Conservation (phyloP, 1,140 invertebrate genomes). For the Drosophila rufa region DNA sequence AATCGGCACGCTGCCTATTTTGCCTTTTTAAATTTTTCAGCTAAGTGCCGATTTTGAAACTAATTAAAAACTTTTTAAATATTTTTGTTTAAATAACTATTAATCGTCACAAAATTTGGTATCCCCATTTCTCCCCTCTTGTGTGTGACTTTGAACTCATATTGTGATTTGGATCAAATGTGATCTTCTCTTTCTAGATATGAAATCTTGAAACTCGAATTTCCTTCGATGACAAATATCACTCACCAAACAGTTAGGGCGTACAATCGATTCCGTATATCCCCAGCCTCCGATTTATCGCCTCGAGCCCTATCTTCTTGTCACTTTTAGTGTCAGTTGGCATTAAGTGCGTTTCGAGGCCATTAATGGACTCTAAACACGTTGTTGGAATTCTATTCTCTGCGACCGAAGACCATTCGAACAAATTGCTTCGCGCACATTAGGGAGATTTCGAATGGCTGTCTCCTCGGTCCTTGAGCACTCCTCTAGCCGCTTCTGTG, state of each 20-base stretch:
- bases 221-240: conserved; percentile 3
- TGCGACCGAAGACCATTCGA: conserved; percentile 18
- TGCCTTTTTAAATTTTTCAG: too few species aligned
- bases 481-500: background rate
- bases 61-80: too few species aligned
- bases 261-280: conserved; percentile 27
- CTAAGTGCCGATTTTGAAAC: too few species aligned
- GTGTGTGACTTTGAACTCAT: too few species aligned
- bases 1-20: too few species aligned
- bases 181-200: background rate
- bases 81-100: too few species aligned
- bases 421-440: conserved; percentile 78
- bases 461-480: conserved; percentile 21
- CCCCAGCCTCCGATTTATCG: conserved; percentile 57
- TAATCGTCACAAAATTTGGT: too few species aligned
- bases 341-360: conserved; percentile 68
- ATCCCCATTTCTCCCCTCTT: too few species aligned
- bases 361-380: conserved; percentile 79
- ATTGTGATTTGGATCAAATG: background rate
- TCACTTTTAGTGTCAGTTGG: conserved; percentile 44
- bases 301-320: conserved; percentile 33
- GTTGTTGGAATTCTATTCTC: conserved; percentile 63
- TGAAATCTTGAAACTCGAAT: background rate
- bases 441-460: conserved; percentile 63
- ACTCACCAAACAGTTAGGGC: conserved; percentile 22